Conservation (phyloP, 1,140 invertebrate genomes). For the Euwallacea fornicatus region DNA sequence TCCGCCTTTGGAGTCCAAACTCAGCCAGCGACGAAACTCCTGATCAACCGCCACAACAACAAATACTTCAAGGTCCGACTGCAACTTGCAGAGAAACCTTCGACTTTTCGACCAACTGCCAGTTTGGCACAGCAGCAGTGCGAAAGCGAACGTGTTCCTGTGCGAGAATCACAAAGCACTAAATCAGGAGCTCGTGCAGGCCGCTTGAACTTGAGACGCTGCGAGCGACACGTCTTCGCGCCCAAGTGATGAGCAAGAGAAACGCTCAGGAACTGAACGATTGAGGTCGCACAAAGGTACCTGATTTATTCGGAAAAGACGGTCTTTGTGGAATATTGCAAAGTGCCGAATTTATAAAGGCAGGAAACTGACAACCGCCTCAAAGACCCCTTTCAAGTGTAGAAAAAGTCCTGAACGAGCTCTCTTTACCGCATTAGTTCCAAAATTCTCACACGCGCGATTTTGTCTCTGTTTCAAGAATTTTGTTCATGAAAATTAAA, state of each 20-base stretch:
- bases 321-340: slow-evolving; percentile 21
- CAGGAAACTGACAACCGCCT: not conserved
- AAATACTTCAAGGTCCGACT: slow-evolving; percentile 99
- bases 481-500: too few species aligned
- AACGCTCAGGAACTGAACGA: slow-evolving; percentile 74
- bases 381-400: too few species aligned
- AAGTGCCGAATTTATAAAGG: not conserved
- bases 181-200: slow-evolving; percentile 94
- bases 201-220: slow-evolving; percentile 79
- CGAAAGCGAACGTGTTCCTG: slow-evolving; percentile 90
- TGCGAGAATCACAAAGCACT: slow-evolving; percentile 94
- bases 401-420: too few species aligned
- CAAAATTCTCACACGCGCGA: too few species aligned
- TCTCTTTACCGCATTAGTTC: too few species aligned
- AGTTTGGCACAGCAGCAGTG: slow-evolving; percentile 89
- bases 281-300: slow-evolving; percentile 69
- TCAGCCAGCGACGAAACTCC: slow-evolving; percentile 92
- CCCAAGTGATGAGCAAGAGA: slow-evolving; percentile 83
- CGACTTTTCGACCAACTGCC: slow-evolving; percentile 98
- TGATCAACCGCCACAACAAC: slow-evolving; percentile 98
- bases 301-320: slow-evolving; percentile 28
- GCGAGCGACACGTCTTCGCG: slow-evolving; percentile 71
- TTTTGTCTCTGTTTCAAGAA: too few species aligned
- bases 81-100: slow-evolving; percentile 97
- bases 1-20: too few species aligned